phyloP scores from a whole-genome alignment of 2,797 vertebrate genomes.

The Chromobotia macracanthus region DNA sequence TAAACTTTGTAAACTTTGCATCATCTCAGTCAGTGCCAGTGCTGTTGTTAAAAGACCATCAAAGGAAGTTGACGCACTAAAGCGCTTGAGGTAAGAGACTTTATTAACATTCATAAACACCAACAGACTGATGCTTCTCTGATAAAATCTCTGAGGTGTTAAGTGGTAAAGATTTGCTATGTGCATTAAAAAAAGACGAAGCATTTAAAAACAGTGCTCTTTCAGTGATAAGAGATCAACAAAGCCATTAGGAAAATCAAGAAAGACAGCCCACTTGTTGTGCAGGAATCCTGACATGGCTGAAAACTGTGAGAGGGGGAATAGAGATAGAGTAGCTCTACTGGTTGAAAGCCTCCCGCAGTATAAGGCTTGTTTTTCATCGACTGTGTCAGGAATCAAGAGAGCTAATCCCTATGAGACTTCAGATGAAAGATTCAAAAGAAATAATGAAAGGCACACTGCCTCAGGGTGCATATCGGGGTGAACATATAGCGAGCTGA shows the following conservation, averaged over 20 bases:
- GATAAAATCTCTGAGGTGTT: constrained; percentile 44
- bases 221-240: constrained; percentile 44
- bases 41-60: constrained; percentile 14
- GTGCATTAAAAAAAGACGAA: constrained; percentile 36
- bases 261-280: constrained; percentile 62
- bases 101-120: constrained; percentile 55
- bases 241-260: constrained; percentile 51
- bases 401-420: constrained; percentile 82
- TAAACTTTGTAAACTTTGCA: constrained; percentile 41
- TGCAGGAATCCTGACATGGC: constrained; percentile 67
- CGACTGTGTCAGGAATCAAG: constrained; percentile 86
- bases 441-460: constrained; percentile 82
- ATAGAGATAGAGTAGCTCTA: constrained; percentile 62
- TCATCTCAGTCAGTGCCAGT: constrained; percentile 47
- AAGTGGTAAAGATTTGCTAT: constrained; percentile 30
- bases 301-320: constrained; percentile 60
- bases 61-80: constrained; percentile 8
- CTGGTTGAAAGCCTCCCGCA: constrained; percentile 76
- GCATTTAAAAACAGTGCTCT: constrained; percentile 36
- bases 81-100: constrained; percentile 44
- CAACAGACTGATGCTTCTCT: constrained; percentile 9
- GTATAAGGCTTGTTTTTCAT: constrained; percentile 83
- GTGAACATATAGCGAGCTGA: constrained; percentile 76
- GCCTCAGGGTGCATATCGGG: constrained; percentile 80
- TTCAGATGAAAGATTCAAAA: constrained; percentile 85